A percentile compares a stretch with the other conserved stretches of the same genome.
Conservation (phyloP, 1,140 invertebrate genomes). For the Anagrus nilaparvatae region DNA sequence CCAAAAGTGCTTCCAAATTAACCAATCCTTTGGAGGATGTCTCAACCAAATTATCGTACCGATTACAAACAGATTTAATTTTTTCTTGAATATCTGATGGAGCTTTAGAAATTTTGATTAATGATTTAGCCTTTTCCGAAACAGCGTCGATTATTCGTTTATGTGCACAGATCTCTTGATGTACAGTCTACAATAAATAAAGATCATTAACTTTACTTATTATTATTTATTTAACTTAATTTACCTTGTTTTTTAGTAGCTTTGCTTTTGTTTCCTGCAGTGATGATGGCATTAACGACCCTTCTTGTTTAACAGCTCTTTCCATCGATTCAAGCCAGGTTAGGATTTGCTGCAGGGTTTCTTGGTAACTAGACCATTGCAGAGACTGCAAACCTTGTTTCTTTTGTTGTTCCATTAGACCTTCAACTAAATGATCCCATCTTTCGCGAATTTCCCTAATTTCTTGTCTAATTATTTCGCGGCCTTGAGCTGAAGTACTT, state of each 20-base stretch:
- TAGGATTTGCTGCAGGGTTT: conserved; percentile 69
- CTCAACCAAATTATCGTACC: conserved; percentile 62
- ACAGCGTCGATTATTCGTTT: conserved; percentile 82
- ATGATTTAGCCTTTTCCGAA: conserved; percentile 72
- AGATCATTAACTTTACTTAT: background rate
- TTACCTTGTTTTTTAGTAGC: conserved; percentile 73
- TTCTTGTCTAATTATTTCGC: conserved; percentile 78
- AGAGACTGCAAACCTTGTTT: conserved; percentile 73
- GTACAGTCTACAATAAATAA: conserved; percentile 54
- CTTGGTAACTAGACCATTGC: conserved; percentile 76
- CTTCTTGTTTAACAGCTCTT: conserved; percentile 64
- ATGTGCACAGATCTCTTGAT: conserved; percentile 84
- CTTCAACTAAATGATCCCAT: conserved; percentile 77
- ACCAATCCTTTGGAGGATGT: conserved; percentile 52
- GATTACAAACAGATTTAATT: conserved; percentile 56
- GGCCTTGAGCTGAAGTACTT: conserved; percentile 79
- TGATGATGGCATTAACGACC: conserved; percentile 54
- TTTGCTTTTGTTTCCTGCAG: conserved; percentile 81
- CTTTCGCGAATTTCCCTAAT: conserved; percentile 65
- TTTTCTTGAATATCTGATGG: conserved; percentile 55
- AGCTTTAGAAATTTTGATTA: conserved; percentile 51
- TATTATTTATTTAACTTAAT: background rate
- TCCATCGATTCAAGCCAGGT: conserved; percentile 84
- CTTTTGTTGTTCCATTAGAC: conserved; percentile 71
- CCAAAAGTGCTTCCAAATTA: conserved; percentile 62